These are phyloP conservation scores for Ormyrus thymus DNA, from an alignment of 2,888 invertebrate genomes.

Conservation along the genomic window DNA sequence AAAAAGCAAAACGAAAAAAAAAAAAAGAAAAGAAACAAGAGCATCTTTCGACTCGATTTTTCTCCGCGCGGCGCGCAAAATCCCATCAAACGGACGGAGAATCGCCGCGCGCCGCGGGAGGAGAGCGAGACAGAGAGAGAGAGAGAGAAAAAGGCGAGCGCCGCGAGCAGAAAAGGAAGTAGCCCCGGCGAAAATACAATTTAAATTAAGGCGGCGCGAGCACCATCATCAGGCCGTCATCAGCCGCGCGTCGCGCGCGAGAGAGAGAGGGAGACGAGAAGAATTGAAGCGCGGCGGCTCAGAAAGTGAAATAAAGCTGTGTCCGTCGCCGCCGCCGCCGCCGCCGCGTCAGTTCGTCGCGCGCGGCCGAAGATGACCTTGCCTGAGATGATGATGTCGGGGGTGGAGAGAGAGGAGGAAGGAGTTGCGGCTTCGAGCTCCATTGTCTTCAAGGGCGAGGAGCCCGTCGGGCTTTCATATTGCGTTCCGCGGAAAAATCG, in stretches of 20 bases:
- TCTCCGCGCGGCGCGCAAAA: too few relatives aligned
- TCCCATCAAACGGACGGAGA: too few relatives aligned
- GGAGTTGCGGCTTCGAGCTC: neutral
- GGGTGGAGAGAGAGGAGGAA: conserved; percentile 45
- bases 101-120: too few relatives aligned
- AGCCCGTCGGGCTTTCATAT: neutral
- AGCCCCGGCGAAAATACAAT: too few relatives aligned
- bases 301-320: conserved; percentile 50
- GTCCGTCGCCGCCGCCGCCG: neutral
- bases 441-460: conserved; percentile 45
- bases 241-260: neutral
- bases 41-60: too few relatives aligned
- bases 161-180: too few relatives aligned
- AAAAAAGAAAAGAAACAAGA: too few relatives aligned
- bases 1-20: too few relatives aligned
- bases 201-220: neutral
- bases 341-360: conserved; percentile 16
- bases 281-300: conserved; percentile 18
- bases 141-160: neutral
- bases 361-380: conserved; percentile 67
- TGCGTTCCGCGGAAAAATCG: conserved; percentile 10
- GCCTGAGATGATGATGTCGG: conserved; percentile 63
- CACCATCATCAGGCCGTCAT: neutral
- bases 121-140: neutral
- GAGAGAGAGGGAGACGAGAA: neutral